These are phyloP conservation scores for Mycogona germanica DNA, from an alignment of 2,888 invertebrate genomes.

Conservation along the genomic window DNA sequence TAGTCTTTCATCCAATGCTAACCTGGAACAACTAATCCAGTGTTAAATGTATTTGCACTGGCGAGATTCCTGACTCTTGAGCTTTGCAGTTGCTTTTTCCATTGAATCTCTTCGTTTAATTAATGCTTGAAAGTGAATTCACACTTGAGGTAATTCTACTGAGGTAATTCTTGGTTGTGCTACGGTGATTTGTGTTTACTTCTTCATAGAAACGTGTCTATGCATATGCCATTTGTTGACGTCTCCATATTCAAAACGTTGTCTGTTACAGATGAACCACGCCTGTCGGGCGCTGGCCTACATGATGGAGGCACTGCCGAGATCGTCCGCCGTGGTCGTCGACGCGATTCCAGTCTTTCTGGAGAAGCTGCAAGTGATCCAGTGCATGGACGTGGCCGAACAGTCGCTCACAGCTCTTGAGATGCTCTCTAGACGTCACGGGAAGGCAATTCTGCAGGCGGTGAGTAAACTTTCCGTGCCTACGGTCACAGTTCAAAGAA, in stretches of 20 bases:
- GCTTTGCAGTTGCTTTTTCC: too few relatives aligned
- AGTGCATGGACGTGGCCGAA: constrained; percentile 99
- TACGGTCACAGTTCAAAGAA: too few relatives aligned
- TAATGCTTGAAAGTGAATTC: too few relatives aligned
- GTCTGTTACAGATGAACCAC: constrained; percentile 71
- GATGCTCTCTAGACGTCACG: constrained; percentile 90
- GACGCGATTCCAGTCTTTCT: constrained; percentile 95
- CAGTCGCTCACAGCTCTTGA: constrained; percentile 95
- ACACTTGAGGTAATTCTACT: too few relatives aligned
- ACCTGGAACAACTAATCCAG: too few relatives aligned
- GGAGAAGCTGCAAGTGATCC: constrained; percentile 93
- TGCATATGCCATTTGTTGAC: neutral
- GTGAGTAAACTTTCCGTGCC: constrained; percentile 43
- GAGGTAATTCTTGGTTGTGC: too few relatives aligned
- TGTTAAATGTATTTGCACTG: too few relatives aligned
- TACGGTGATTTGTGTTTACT: too few relatives aligned
- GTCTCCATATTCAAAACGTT: constrained; percentile 18
- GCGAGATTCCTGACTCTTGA: too few relatives aligned
- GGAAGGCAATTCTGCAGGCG: constrained; percentile 89
- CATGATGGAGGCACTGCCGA: constrained; percentile 96
- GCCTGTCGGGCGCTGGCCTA: constrained; percentile 96
- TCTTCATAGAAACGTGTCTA: too few relatives aligned
- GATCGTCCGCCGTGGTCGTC: constrained; percentile 90
- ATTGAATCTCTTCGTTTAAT: too few relatives aligned
- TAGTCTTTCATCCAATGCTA: too few relatives aligned